Base-by-base conservation (phyloP, 2,797 vertebrate genomes). In the Chrysocyon brachyurus region DNA sequence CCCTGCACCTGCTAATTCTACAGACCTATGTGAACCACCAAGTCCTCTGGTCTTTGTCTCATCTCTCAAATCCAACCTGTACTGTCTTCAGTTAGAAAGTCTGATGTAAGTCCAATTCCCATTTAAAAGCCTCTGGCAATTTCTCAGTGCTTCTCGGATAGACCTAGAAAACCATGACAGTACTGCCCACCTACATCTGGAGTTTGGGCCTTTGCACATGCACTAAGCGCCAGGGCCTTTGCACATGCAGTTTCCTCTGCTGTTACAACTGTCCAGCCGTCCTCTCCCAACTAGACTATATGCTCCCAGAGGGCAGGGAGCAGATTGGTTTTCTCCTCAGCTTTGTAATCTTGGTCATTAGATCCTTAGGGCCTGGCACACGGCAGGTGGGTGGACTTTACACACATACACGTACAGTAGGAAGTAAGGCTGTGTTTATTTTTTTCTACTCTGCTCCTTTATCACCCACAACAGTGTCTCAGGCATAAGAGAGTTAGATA, bases 371-470 rank as follows among this genome's bases (percentile, higher is more conserved):
- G n/a, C 57, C 9, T 21, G 36, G 57, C 31, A 85, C 14, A 2
- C 46, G 46, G 12, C 5, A 28, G 28, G 36, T 3, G 31, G 12
- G 16, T 6, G 8, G 5, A 1, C 54, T 4, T 0, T 24, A 5
- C 5, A 2, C 52, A 15, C 59, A 33, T 10, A 40, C 21, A 15
- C 31, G 0, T 15, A 10, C 10, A 14, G 73, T 5, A 33, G 31
- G 15, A 21, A 21, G n/a, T 2, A 12, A 56, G 5, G 9, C 21
- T 0, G 8, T 4, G 22, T 4, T 26, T 0, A 4, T 12, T 4
- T 68, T 31, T 64, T 56, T 31, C 26, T 10, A 4, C 1, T 12
- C 4, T 10, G 22, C 15, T 49, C n/a, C 54, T 78, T 52, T 16
- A n/a, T 49, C 24, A 52, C 31, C 11, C 21, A 52, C 7, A 49